These are phyloP conservation scores for Nebria brevicollis DNA, from an alignment of 2,888 invertebrate species.

Conservation along the genomic window DNA sequence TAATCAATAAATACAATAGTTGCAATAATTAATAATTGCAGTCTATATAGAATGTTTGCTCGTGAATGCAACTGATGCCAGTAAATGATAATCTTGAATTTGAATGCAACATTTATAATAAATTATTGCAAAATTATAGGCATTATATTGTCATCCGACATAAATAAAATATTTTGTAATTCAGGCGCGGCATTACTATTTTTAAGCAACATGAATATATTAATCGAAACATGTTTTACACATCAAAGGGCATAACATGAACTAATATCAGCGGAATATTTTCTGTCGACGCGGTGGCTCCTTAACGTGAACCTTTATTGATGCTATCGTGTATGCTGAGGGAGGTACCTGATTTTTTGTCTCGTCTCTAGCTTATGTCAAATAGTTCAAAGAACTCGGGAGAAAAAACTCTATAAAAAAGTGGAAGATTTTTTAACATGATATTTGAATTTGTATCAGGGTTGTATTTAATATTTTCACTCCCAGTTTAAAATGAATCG, in stretches of 20 bases:
- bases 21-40: constrained; percentile 29
- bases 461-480: too few relatives aligned
- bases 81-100: constrained; percentile 34
- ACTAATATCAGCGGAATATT: background rate
- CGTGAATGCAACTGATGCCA: constrained; percentile 32
- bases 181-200: constrained; percentile 16
- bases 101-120: constrained; percentile 38
- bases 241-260: background rate
- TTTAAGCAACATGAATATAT: background rate
- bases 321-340: background rate
- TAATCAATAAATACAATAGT: constrained; percentile 35
- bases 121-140: constrained; percentile 40
- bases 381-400: too few relatives aligned
- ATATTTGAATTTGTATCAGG: too few relatives aligned
- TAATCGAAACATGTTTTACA: background rate
- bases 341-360: background rate
- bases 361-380: background rate
- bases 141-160: constrained; percentile 38
- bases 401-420: too few relatives aligned
- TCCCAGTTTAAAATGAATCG: too few relatives aligned
- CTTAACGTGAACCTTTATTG: background rate
- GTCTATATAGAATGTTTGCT: constrained; percentile 19
- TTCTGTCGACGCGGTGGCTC: background rate
- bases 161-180: constrained; percentile 37
- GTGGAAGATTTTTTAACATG: too few relatives aligned